Evolutionary conservation across 1,140 invertebrate genomes (phyloP), one percentile per base, ranked within the genome.

Genomic region (Zaprionus tsacasi): DNA sequence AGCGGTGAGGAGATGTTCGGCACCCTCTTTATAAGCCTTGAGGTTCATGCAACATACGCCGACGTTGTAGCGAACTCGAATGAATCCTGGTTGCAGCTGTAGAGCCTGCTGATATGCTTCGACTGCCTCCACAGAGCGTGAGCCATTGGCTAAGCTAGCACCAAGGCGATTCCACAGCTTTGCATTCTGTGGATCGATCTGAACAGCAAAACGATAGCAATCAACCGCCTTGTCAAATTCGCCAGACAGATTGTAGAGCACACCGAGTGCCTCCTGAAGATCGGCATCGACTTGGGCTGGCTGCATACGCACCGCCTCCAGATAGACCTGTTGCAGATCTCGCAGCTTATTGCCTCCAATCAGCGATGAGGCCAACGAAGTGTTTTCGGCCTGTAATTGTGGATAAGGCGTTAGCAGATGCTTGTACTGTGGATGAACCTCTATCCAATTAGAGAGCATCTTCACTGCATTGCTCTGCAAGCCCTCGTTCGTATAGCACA

Each of bases 41-140:
- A 99, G 94, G 94, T 99, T 99, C 91, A 99, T 97, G 92, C 99
- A 99, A 63, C 98, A 97, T 56, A 99, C 99, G 8, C 98, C 99
- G 60, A 99, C 96, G 94, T 99, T 99, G 90, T 99, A 99, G 77
- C 99, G 95, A 17, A 98, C 98, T 59, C 99, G 94, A 73, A 99
- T 99, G 92, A 99, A 99, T 13, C 99, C 98, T 4, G 99, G 99
- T 59, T 97, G 96, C 30, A 99, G 93, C 91, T 97, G 95, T 25
- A 99, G 93, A 52, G 99, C 98, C 87, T 96, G 95, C 87, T 98
- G 96, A 93, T 99, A 99, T 0, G 99, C 98, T 79, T 98, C 96
- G 17, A 99, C 97, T 15, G 99, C 98, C 94, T 99, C 98, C 90
- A 98, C 98, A 17, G 98, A 98, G 59, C 95, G 95, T 55, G 97